Percentiles rank a stretch among this genome's conserved stretches.
Evolutionary conservation across 2,888 invertebrate species (phyloP).

Genomic region (Junonia oenone): DNA sequence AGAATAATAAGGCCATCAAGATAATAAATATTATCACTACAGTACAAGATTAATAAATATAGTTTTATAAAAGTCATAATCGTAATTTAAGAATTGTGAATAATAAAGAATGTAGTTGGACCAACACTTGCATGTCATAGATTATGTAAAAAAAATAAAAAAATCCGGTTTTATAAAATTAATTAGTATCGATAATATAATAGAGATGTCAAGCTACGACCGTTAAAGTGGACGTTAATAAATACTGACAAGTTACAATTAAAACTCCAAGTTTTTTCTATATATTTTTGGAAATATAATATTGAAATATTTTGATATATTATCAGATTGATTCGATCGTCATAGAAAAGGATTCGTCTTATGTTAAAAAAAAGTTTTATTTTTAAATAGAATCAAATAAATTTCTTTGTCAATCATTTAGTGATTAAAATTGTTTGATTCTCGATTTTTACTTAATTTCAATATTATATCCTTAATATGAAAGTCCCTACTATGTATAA

Average conservation of each 20-base stretch:
- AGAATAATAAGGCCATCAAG: background rate
- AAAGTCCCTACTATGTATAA: no score
- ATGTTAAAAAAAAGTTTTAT: no score
- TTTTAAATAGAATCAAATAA: no score
- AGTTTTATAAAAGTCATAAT: background rate
- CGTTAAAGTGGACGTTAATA: constrained; percentile 23
- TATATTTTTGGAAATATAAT: background rate
- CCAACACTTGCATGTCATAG: background rate
- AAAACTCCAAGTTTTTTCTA: constrained; percentile 2
- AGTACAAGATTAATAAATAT: background rate
- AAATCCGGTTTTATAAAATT: constrained; percentile 10
- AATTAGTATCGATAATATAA: constrained; percentile 21
- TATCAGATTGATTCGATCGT: background rate
- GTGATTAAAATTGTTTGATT: no score
- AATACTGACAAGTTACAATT: constrained; percentile 15
- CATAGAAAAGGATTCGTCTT: no score
- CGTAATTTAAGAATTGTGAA: background rate
- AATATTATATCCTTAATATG: no score
- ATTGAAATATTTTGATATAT: background rate
- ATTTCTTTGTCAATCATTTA: no score
- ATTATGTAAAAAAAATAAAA: background rate
- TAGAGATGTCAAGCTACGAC: constrained; percentile 27
- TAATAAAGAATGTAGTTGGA: background rate
- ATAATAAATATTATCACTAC: background rate
- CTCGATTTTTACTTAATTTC: no score